Evolutionary conservation across 2,888 invertebrate species (phyloP).

Genomic region (Drosophila multiciliata): DNA sequence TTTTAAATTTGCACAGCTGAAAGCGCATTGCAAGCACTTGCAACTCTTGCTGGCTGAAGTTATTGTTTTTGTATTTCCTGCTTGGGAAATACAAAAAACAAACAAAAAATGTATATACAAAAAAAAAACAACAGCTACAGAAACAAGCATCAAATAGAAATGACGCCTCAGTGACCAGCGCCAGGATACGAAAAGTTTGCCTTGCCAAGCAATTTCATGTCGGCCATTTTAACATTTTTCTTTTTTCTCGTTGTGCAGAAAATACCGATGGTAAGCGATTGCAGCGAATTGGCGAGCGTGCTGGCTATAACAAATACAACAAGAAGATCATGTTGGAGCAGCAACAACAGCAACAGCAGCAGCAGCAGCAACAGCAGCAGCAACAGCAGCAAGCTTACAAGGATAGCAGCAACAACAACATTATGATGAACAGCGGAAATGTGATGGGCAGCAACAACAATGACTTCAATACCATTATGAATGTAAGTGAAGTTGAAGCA

Average conservation of each 20-base stretch:
- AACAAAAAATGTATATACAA: background rate
- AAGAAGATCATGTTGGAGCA: conserved; percentile 87
- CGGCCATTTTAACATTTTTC: conserved; percentile 52
- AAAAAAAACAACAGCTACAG: conserved; percentile 13
- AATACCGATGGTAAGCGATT: conserved; percentile 86
- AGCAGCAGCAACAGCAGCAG: conserved; percentile 72
- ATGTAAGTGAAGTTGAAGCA: conserved; percentile 72
- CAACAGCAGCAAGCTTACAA: conserved; percentile 81
- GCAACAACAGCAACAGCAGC: conserved; percentile 70
- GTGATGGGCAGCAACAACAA: conserved; percentile 79
- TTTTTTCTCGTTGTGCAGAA: conserved; percentile 78
- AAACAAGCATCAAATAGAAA: conserved; percentile 59
- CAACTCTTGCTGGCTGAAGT: conserved; percentile 22
- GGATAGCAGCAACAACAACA: conserved; percentile 82
- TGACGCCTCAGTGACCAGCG: conserved; percentile 51
- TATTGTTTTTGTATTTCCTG: conserved; percentile 8
- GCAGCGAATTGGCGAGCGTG: conserved; percentile 87
- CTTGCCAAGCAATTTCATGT: conserved; percentile 61
- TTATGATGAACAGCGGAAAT: conserved; percentile 78
- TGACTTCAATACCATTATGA: conserved; percentile 83
- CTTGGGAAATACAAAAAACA: conserved; percentile 18
- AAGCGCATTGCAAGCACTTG: conserved; percentile 54
- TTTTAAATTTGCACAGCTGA: conserved; percentile 73
- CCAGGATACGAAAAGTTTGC: conserved; percentile 56
- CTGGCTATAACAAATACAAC: conserved; percentile 86